A percentile compares a stretch with the other conserved stretches of the same genome.
phyloP scores from a whole-genome alignment of 2,113 vertebrate genomes.

The Aegithalos caudatus region DNA sequence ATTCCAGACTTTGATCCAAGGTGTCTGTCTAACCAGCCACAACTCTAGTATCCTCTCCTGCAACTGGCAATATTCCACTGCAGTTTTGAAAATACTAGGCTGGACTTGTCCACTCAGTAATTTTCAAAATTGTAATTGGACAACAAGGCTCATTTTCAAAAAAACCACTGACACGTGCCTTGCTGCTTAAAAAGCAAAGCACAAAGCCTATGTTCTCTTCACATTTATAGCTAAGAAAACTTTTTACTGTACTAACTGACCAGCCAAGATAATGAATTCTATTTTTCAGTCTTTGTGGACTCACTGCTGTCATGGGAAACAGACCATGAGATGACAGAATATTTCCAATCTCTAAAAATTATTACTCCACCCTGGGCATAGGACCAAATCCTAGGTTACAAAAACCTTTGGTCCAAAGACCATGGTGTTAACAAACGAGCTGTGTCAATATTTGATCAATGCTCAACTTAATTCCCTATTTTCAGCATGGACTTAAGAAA shows the following conservation, averaged over 20 bases:
- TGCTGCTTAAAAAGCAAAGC: not conserved
- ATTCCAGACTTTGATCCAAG: not conserved
- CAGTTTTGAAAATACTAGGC: not conserved
- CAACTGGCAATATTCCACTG: not conserved
- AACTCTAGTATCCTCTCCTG: not conserved
- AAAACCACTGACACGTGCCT: not conserved
- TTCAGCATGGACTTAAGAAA: not conserved
- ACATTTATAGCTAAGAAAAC: not conserved
- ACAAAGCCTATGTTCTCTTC: not conserved
- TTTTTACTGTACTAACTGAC: not conserved
- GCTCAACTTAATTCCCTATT: not conserved
- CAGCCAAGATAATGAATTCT: not conserved
- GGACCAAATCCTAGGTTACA: not conserved
- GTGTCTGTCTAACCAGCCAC: not conserved
- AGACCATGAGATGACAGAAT: not conserved
- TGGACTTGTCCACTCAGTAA: not conserved
- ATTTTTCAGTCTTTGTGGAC: not conserved
- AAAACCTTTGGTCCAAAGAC: conserved; percentile 32
- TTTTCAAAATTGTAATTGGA: not conserved
- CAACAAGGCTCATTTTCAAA: not conserved
- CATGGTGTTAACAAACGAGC: not conserved
- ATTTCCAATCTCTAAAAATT: not conserved
- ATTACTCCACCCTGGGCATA: not conserved
- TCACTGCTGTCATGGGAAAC: not conserved
- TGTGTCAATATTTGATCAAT: not conserved